Conservation (phyloP, 2,888 invertebrate species). For the Drosophila nigricruria region DNA sequence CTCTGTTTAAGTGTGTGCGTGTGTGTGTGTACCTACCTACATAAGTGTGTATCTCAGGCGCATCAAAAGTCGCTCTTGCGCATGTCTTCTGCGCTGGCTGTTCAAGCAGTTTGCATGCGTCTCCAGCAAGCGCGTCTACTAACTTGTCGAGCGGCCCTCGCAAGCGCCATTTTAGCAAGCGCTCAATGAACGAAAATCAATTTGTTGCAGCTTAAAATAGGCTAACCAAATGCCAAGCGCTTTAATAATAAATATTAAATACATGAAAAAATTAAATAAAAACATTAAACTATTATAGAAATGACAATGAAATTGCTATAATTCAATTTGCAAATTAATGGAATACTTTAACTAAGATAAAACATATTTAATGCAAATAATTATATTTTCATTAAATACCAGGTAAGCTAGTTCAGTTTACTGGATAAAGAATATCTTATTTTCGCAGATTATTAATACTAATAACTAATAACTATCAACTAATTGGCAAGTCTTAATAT, state of each 20-base stretch:
- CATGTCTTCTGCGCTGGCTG: slow-evolving; percentile 73
- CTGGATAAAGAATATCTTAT: too few relatives aligned
- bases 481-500: too few relatives aligned
- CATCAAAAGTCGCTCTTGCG: slow-evolving; percentile 74
- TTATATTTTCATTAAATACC: too few relatives aligned
- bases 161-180: slow-evolving; percentile 66
- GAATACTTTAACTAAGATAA: too few relatives aligned
- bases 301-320: not conserved
- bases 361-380: too few relatives aligned
- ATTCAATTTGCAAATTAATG: not conserved
- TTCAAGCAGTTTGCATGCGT: slow-evolving; percentile 34
- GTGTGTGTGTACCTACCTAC: slow-evolving; percentile 34
- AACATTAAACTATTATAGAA: not conserved
- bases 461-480: too few relatives aligned
- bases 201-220: slow-evolving; percentile 46
- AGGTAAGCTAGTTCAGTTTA: too few relatives aligned
- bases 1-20: slow-evolving; percentile 39
- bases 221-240: slow-evolving; percentile 3
- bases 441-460: too few relatives aligned
- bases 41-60: slow-evolving; percentile 59
- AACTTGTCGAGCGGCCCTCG: slow-evolving; percentile 47
- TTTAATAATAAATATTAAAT: slow-evolving; percentile 13
- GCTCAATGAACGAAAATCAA: slow-evolving; percentile 68
- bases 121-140: too few relatives aligned
- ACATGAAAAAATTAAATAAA: not conserved